phyloP scores from a whole-genome alignment of 2,888 invertebrate genomes.

The Chromoteleia sp. region DNA sequence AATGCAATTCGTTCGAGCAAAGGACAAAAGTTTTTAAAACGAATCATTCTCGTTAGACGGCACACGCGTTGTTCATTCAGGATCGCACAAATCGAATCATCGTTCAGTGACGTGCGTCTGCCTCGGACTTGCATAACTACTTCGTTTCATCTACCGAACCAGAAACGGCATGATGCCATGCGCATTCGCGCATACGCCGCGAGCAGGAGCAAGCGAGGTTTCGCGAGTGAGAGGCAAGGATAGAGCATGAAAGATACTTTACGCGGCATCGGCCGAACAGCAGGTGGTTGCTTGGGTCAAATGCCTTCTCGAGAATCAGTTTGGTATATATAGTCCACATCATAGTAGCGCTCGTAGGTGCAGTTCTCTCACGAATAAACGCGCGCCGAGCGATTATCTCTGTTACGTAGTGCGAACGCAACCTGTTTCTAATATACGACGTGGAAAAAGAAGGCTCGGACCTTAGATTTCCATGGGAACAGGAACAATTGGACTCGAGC shows the following conservation, averaged over 20 bases:
- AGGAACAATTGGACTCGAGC: not conserved
- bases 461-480: slow-evolving; percentile 15
- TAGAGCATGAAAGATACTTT: slow-evolving; percentile 72
- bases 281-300: slow-evolving; percentile 83
- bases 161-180: slow-evolving; percentile 78
- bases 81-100: slow-evolving; percentile 63
- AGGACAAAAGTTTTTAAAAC: slow-evolving; percentile 19
- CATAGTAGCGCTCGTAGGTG: slow-evolving; percentile 69
- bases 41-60: slow-evolving; percentile 35
- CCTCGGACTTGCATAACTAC: slow-evolving; percentile 76
- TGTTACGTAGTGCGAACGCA: slow-evolving; percentile 52
- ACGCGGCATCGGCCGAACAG: slow-evolving; percentile 80
- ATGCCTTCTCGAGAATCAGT: slow-evolving; percentile 82
- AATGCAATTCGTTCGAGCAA: not conserved
- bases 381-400: slow-evolving; percentile 32
- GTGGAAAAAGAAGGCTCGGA: slow-evolving; percentile 14
- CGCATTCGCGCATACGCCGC: slow-evolving; percentile 74
- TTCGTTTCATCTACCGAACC: slow-evolving; percentile 72
- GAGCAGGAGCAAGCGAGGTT: slow-evolving; percentile 58
- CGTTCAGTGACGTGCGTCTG: slow-evolving; percentile 54
- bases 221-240: slow-evolving; percentile 63
- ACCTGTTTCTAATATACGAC: slow-evolving; percentile 37
- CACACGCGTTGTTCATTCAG: slow-evolving; percentile 64
- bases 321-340: slow-evolving; percentile 74
- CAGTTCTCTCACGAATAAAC: slow-evolving; percentile 65